Percentiles rank a stretch among this genome's conserved stretches.
Evolutionary conservation across 2,113 vertebrate genomes (phyloP).

Genomic region (Haplotaxodon microlepis): DNA sequence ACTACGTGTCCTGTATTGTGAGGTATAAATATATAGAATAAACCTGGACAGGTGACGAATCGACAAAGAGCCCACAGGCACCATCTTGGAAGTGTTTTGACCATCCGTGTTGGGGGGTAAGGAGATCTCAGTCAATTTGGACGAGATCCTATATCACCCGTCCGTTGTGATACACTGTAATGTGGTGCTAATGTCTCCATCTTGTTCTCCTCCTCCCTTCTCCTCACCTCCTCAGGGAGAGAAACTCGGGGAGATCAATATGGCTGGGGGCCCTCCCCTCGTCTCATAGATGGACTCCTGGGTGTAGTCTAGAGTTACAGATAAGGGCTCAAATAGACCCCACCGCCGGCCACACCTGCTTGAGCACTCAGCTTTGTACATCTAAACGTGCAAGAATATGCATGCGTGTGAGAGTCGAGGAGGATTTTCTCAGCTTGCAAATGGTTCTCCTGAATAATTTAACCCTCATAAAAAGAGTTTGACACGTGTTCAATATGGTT

Average conservation of each 20-base stretch:
- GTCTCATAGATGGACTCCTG: constrained; percentile 55
- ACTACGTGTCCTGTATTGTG: background rate
- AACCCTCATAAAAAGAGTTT: constrained; percentile 39
- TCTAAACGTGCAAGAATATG: background rate
- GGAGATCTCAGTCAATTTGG: constrained; percentile 51
- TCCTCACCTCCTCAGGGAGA: constrained; percentile 42
- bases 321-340: constrained; percentile 34
- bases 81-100: constrained; percentile 28
- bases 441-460: constrained; percentile 55
- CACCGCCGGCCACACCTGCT: constrained; percentile 22
- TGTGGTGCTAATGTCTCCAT: constrained; percentile 66
- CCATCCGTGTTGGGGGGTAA: background rate
- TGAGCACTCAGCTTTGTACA: constrained; percentile 20
- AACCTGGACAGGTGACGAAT: background rate
- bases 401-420: background rate
- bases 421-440: constrained; percentile 4
- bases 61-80: background rate
- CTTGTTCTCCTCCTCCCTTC: constrained; percentile 23
- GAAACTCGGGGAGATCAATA: constrained; percentile 57
- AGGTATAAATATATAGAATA: background rate
- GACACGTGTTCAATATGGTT: constrained; percentile 36
- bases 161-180: constrained; percentile 47
- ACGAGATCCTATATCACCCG: constrained; percentile 53
- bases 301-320: constrained; percentile 62
- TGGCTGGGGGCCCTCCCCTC: constrained; percentile 29